Evolutionary conservation across 2,113 vertebrate species (phyloP).

Genomic region (Setophaga petechia): DNA sequence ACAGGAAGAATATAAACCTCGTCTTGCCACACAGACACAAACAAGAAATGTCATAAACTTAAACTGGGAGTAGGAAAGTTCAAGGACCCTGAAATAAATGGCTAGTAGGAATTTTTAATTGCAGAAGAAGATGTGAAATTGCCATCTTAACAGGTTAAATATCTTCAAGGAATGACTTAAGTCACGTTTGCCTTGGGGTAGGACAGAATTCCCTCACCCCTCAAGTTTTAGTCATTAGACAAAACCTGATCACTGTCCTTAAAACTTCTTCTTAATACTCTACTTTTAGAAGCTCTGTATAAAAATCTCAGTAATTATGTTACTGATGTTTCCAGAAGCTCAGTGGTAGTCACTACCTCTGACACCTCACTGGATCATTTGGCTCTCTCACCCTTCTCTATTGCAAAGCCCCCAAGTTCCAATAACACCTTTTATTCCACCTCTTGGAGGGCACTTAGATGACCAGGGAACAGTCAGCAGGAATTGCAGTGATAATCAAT

Average conservation of each 20-base stretch:
- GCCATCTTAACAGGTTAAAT: not conserved
- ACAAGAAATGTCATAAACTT: not conserved
- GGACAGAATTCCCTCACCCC: not conserved
- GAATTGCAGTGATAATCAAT: not conserved
- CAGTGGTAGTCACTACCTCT: not conserved
- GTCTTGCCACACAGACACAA: not conserved
- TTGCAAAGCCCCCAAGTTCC: not conserved
- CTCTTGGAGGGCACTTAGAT: not conserved
- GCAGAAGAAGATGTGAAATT: not conserved
- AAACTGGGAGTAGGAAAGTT: not conserved
- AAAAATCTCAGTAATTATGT: not conserved
- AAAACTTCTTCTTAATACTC: not conserved
- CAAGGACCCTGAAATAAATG: not conserved
- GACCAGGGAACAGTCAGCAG: not conserved
- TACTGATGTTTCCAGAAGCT: not conserved
- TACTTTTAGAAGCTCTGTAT: not conserved
- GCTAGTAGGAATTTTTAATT: not conserved
- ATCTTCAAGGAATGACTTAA: not conserved
- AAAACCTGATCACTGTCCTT: not conserved
- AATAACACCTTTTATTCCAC: not conserved
- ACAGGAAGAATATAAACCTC: not conserved
- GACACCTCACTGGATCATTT: not conserved
- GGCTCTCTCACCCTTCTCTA: not conserved
- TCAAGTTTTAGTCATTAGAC: not conserved
- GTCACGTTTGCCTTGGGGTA: not conserved